phyloP scores from a whole-genome alignment of 23 tunicate genomes.

The Styela clava region DNA sequence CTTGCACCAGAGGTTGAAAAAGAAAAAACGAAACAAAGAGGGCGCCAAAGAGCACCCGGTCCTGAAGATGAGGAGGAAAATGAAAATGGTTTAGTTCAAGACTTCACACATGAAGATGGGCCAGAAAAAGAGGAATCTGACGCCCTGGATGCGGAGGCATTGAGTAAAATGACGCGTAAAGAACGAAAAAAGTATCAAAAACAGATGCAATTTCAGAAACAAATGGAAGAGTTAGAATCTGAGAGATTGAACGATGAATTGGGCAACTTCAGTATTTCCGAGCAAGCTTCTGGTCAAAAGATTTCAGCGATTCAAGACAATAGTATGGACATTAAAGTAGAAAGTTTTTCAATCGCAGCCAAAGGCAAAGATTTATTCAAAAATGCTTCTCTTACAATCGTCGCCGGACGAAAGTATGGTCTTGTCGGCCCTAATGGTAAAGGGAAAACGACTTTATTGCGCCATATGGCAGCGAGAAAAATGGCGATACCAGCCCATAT shows the following conservation, averaged over 20 bases:
- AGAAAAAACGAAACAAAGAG: slow-evolving; percentile 7
- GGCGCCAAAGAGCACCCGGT: slow-evolving; percentile 11
- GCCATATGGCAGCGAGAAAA: slow-evolving; percentile 87
- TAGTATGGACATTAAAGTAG: slow-evolving; percentile 84
- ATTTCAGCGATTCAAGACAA: slow-evolving; percentile 31
- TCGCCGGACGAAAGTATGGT: slow-evolving; percentile 92
- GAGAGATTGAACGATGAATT: slow-evolving; percentile 72
- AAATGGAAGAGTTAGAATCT: slow-evolving; percentile 73
- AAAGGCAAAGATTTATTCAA: slow-evolving; percentile 96
- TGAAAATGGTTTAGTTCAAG: slow-evolving; percentile 55
- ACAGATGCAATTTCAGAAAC: slow-evolving; percentile 57
- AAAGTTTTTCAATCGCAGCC: slow-evolving; percentile 95
- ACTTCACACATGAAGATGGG: slow-evolving; percentile 93
- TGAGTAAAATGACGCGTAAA: slow-evolving; percentile 92
- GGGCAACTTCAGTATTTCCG: slow-evolving; percentile 78
- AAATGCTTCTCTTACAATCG: slow-evolving; percentile 88
- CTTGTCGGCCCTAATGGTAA: slow-evolving; percentile 99
- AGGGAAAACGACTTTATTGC: slow-evolving; percentile 91
- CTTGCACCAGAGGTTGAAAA: slow-evolving; percentile 2
- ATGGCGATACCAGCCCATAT: slow-evolving; percentile 83
- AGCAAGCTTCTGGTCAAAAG: slow-evolving; percentile 34
- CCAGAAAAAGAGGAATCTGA: slow-evolving; percentile 41
- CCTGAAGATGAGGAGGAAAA: slow-evolving; percentile 28
- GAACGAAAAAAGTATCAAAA: slow-evolving; percentile 83
- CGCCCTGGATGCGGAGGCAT: slow-evolving; percentile 59